Evolutionary conservation across 1,140 invertebrate species (phyloP), one percentile per base, ranked within the genome.

Genomic region (Portunus trituberculatus): DNA sequence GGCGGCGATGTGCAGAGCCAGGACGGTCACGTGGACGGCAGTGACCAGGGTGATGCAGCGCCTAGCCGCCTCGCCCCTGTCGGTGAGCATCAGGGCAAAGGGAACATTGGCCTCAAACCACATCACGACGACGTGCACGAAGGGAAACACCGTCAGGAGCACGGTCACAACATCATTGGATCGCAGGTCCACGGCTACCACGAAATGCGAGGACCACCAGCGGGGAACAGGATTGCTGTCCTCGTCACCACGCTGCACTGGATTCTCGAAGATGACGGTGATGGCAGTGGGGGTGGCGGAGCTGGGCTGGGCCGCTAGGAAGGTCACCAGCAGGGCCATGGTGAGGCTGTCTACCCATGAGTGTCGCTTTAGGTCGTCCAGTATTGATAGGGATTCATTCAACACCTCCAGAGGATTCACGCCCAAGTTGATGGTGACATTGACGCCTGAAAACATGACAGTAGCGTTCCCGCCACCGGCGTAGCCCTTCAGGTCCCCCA

Each of bases 251-350:
- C 29, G 16, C 16, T 46, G 39, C 28, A n/a, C n/a, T 2, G 45
- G 39, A 31, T 52, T 31, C n/a, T 91, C 90, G n/a, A 91, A 91
- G 52, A 52, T 31, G 90, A 76, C 6, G 48, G 90, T 76, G 90
- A 91, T 39, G 52, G 31, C 67, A 7, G 52, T 31, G 6, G 90
- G 48, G 4, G 52, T 52, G 28, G 52, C 45, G 28, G 52, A 29
- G n/a, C n/a, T 28, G 6, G 90, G 90, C 52, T 91, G 48, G 48
- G 31, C 48, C 90, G 32, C 28, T 4, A 29, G n/a, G 10, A 91
- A 10, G 52, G 90, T 91, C n/a, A 91, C 28, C n/a, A 91, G 52
- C 90, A 91, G 29, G 67, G 90, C 59, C 48, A n/a, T 25, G 20
- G 90, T 91, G n/a, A 0, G 52, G 52, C 31, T 67, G 59, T 91